Base-by-base conservation (phyloP, 64 coral and sea anemone genomes). In the Montipora efflorescens region DNA sequence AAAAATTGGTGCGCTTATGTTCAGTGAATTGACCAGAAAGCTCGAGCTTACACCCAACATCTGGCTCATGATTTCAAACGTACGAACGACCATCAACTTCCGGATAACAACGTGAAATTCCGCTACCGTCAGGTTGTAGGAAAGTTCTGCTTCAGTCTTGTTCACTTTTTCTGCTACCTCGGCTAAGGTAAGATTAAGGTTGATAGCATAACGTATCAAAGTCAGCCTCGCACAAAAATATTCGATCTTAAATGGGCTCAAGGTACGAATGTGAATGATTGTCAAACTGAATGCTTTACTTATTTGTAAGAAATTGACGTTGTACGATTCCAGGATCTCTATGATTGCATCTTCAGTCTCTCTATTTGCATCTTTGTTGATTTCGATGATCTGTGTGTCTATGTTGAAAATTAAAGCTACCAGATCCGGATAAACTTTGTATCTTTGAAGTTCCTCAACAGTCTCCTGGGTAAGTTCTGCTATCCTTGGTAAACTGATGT, bases 11-110 rank as follows among this genome's bases (percentile, higher is more conserved):
- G 48, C 82, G 18, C 48, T 47, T 5, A 85, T 85, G 43, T 71
- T 10, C 12, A 85, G 64, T 5, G 82, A 85, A 13, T 21, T 71
- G 28, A 21, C 14, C 82, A 85, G 47, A 16, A 85, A 71, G 14
- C 44, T 4, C 9, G 47, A 6, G 44, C 46, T 69, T 16, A 85
- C 82, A 8, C 82, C 82, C 13, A 85, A 36, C 82, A 85, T 85
- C 14, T 85, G 61, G n/a, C 82, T 25, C 82, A 85, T 85, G 82
- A 69, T 19, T 85, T 85, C 82, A 70, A 85, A 85, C 1, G 82
- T 71, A 28, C 64, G 82, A 49, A 85, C 44, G 11, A 85, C 25
- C 0, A 85, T 13, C 64, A 85, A 58, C 66, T 49, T 85, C 1
- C 82, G 82, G n/a, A 85, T 71, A 5, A 85, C 82, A 8, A 71